phyloP scores from a whole-genome alignment of 2,888 invertebrate genomes.

The Melipona bicolor region DNA sequence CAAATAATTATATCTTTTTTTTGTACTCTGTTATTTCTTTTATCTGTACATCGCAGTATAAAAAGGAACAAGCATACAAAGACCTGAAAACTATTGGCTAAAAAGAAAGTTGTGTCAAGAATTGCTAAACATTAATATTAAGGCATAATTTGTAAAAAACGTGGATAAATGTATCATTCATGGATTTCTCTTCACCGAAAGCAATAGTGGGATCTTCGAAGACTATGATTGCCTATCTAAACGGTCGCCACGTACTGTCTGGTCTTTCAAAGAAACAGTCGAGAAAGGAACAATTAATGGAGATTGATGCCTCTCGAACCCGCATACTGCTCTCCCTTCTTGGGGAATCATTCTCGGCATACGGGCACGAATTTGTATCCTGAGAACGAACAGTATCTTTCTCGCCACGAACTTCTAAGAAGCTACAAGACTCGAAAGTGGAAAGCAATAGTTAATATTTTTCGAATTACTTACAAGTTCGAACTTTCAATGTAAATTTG shows the following conservation, averaged over 20 bases:
- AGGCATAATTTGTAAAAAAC: slow-evolving; percentile 8
- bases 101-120: background rate
- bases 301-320: slow-evolving; percentile 68
- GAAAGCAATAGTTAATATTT: background rate
- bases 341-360: slow-evolving; percentile 53
- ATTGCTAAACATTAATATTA: background rate
- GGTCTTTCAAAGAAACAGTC: slow-evolving; percentile 54
- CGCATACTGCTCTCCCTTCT: slow-evolving; percentile 65
- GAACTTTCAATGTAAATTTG: too few species aligned
- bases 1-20: too few species aligned
- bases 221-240: slow-evolving; percentile 18
- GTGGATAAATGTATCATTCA: background rate
- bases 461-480: too few species aligned
- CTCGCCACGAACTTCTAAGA: background rate
- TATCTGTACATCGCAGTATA: too few species aligned
- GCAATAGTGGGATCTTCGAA: background rate
- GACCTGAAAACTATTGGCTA: too few species aligned
- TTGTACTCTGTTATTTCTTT: too few species aligned
- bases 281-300: slow-evolving; percentile 66
- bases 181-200: background rate
- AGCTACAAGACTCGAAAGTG: background rate
- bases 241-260: background rate
- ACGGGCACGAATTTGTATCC: slow-evolving; percentile 67
- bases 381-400: slow-evolving; percentile 21
- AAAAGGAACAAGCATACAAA: too few species aligned